Evolutionary conservation across 2,797 vertebrate species (phyloP).

Genomic region (Gallinago solitaria): DNA sequence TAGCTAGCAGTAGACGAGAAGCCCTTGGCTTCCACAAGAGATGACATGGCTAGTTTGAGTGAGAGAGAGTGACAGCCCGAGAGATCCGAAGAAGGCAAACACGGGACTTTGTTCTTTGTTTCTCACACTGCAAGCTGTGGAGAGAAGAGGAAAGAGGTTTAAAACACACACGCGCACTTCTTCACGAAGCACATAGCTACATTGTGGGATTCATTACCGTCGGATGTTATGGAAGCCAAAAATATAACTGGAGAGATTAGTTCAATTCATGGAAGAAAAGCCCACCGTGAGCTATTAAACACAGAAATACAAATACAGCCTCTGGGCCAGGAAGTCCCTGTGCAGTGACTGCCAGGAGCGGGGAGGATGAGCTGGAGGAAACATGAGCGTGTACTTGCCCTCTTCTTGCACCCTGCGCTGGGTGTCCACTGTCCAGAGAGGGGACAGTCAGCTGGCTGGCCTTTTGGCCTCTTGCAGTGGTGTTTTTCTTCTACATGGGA

Average conservation of each 20-base stretch:
- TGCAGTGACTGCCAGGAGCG: not conserved
- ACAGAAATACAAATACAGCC: not conserved
- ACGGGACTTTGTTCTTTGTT: not conserved
- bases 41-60: fast-evolving
- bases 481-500: not conserved
- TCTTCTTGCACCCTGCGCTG: not conserved
- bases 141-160: not conserved
- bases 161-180: not conserved
- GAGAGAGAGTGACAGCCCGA: not conserved
- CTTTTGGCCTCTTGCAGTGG: not conserved
- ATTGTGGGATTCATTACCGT: not conserved
- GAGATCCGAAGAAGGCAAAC: not conserved
- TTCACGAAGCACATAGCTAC: not conserved
- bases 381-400: fast-evolving
- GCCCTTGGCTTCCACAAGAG: not conserved
- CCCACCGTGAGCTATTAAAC: not conserved
- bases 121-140: not conserved
- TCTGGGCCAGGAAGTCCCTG: conserved; percentile 9
- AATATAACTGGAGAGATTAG: not conserved
- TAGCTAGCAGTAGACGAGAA: not conserved
- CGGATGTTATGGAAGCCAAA: not conserved
- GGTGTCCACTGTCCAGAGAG: not conserved
- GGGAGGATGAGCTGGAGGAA: not conserved
- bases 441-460: not conserved
- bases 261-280: not conserved